Conservation (phyloP, 2,888 invertebrate genomes). For the Cerastis leucographa region DNA sequence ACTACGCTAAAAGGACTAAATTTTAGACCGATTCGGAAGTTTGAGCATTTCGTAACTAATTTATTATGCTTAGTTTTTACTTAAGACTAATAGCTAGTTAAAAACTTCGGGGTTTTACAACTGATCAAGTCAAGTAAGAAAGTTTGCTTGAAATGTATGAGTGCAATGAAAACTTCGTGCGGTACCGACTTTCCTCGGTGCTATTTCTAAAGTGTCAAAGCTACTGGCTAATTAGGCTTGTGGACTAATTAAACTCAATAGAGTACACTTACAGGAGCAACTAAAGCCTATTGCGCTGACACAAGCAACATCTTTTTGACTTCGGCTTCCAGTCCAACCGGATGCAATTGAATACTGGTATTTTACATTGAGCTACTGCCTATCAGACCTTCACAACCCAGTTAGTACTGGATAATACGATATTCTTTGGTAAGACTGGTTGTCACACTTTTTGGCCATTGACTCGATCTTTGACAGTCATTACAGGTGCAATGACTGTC, state of each 20-base stretch:
- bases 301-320: neutral
- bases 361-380: neutral
- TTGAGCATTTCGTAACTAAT: constrained; percentile 74
- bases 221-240: constrained; percentile 47
- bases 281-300: neutral
- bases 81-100: constrained; percentile 51
- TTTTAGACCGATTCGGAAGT: constrained; percentile 75
- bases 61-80: constrained; percentile 65
- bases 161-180: constrained; percentile 36
- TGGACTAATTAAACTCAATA: constrained; percentile 15
- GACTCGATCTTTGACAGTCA: neutral
- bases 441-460: neutral
- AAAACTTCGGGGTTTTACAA: constrained; percentile 30
- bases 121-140: constrained; percentile 15
- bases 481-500: neutral
- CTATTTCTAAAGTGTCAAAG: constrained; percentile 44
- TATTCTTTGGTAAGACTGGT: neutral
- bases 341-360: too few species aligned
- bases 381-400: neutral
- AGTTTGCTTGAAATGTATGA: constrained; percentile 25
- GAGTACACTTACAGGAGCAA: neutral
- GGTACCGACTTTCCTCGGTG: constrained; percentile 14
- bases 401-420: neutral
- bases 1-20: constrained; percentile 70
- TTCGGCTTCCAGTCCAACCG: neutral